Base-by-base conservation (phyloP, 2,113 vertebrate species). In the Grus americana region DNA sequence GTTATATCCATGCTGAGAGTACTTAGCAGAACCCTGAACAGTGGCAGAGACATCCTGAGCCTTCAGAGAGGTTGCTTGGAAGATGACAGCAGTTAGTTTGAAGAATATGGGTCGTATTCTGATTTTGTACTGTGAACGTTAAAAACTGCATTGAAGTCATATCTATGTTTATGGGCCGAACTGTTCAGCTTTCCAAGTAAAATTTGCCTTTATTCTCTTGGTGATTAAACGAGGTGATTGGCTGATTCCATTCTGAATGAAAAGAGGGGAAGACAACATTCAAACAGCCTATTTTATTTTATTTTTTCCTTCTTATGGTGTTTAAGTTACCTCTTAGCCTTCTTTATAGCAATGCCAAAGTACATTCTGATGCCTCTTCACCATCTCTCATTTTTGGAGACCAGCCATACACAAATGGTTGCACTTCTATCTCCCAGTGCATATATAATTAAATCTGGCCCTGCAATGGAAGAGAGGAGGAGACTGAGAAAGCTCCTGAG, bases 361-460 rank as follows among this genome's bases (percentile, higher is more conserved):
- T 81, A 86, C 92, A 92, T 79, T 87, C 88, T 93, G 52, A 32
- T 91, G 65, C 62, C 58, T 89, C 54, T 92, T 84, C 59, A 47
- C 67, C 44, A 49, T 34, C 72, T 92, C 72, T 86, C 4, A 0
- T 36, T 89, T 89, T 80, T 85, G 58, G 92, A 93, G 26, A 65
- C 27, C 27, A 71, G 65, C 86, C 44, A 6, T 32, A 71, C 30
- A 12, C 40, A 91, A 92, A 80, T 83, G 72, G 36, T 86, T 86
- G 65, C 55, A 71, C 21, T 93, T 80, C 38, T 76, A 0, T 75
- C 73, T 95, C 84, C 49, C 49, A 32, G 61, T 82, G 61, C 27
- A 6, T 62, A 54, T 30, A 17, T 82, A 85, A 93, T 93, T 91
- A 96, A 92, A 92, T 82, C 49, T 85, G 42, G 15, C 46, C 49